phyloP scores from a whole-genome alignment of 2,113 vertebrate species.

The Lanius collurio region DNA sequence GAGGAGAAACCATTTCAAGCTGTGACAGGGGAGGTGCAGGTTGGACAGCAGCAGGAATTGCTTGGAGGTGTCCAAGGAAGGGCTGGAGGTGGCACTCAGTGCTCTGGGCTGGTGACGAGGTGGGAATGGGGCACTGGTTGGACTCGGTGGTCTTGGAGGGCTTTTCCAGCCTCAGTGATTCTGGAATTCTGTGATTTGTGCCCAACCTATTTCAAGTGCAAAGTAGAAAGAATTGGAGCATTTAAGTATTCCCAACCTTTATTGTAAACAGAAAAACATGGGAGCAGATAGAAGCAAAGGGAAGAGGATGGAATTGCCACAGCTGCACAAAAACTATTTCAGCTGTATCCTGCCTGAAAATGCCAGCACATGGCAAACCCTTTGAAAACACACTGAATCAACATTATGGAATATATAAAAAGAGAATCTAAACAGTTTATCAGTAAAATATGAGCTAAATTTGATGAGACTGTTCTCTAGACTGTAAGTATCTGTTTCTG shows the following conservation, averaged over 20 bases:
- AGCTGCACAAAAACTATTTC: background rate
- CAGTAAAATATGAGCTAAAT: conserved; percentile 15
- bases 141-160: background rate
- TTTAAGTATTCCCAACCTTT: background rate
- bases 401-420: background rate
- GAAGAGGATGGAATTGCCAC: background rate
- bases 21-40: background rate
- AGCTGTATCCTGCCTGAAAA: background rate
- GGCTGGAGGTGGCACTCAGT: background rate
- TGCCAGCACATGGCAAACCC: background rate
- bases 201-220: fast-evolving
- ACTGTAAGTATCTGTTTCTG: background rate
- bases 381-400: background rate
- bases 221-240: background rate
- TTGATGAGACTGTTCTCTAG: conserved; percentile 26
- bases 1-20: background rate
- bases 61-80: background rate
- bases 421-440: conserved; percentile 9
- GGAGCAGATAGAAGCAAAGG: background rate
- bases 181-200: background rate
- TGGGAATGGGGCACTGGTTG: background rate
- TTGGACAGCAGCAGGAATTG: background rate
- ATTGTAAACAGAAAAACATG: background rate
- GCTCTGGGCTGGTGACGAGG: background rate
- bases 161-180: background rate